These are phyloP conservation scores for Neoascia interrupta DNA, from an alignment of 2,888 invertebrate species.

Conservation along the genomic window DNA sequence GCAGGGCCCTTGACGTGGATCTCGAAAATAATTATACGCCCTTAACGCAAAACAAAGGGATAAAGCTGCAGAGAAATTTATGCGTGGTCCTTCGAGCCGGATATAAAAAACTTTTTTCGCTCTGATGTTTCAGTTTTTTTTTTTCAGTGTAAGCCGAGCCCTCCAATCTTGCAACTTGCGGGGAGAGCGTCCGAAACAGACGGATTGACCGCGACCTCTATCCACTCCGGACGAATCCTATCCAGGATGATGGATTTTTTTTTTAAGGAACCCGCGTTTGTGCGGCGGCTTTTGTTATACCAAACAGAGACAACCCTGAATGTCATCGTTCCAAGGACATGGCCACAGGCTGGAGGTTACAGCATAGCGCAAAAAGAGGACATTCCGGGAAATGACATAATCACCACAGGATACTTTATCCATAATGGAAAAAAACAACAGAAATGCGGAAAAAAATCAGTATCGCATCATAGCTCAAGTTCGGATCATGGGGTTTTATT, in stretches of 20 bases:
- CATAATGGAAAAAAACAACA: slow-evolving; percentile 9
- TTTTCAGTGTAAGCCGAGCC: too few species aligned
- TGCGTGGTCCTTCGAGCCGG: slow-evolving; percentile 37
- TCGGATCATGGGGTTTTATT: slow-evolving; percentile 35
- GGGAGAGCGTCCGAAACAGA: slow-evolving; percentile 22
- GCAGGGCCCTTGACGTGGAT: slow-evolving; percentile 1
- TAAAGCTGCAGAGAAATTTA: slow-evolving; percentile 17
- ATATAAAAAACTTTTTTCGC: slow-evolving; percentile 12
- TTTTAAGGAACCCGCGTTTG: background rate
- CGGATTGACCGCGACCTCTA: slow-evolving; percentile 37
- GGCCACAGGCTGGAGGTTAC: slow-evolving; percentile 20
- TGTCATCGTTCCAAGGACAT: slow-evolving; percentile 37
- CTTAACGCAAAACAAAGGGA: slow-evolving; percentile 47
- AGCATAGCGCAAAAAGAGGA: slow-evolving; percentile 13
- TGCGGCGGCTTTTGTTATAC: slow-evolving; percentile 39
- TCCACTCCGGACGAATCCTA: background rate
- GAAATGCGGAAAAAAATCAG: slow-evolving; percentile 25
- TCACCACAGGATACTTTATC: slow-evolving; percentile 55
- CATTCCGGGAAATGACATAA: slow-evolving; percentile 43
- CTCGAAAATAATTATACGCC: slow-evolving; percentile 56
- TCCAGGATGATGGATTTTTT: slow-evolving; percentile 55
- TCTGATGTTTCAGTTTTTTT: slow-evolving; percentile 4
- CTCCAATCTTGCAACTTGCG: slow-evolving; percentile 29
- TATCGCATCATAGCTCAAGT: slow-evolving; percentile 32
- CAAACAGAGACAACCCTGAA: slow-evolving; percentile 36